phyloP scores from a whole-genome alignment of 2,797 vertebrate genomes.

The Chelon labrosus region DNA sequence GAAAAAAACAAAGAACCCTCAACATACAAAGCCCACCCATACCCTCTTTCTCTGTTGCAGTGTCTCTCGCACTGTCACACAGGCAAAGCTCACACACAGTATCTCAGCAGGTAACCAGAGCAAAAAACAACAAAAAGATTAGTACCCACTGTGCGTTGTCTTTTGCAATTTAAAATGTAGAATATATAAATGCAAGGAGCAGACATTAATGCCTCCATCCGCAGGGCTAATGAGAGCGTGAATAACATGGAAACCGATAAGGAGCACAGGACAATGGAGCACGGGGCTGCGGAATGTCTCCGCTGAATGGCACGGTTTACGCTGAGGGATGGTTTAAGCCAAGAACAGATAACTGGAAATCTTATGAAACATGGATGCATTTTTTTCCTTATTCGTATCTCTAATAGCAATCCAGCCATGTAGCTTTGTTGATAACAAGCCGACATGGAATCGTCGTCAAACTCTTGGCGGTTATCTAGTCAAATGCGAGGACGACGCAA shows the following conservation, averaged over 20 bases:
- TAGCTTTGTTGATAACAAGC: conserved; percentile 37
- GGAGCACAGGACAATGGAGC: conserved; percentile 27
- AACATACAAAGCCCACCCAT: neutral
- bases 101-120: conserved; percentile 59
- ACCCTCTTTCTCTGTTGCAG: conserved; percentile 19
- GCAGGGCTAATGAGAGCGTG: conserved; percentile 53
- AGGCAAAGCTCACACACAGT: conserved; percentile 34
- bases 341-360: neutral
- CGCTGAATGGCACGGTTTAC: conserved; percentile 11
- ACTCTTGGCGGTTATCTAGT: conserved; percentile 14
- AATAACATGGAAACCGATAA: conserved; percentile 40
- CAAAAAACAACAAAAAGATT: conserved; percentile 68
- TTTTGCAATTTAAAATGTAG: conserved; percentile 53
- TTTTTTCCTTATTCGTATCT: conserved; percentile 29
- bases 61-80: conserved; percentile 28
- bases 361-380: conserved; percentile 6
- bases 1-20: conserved; percentile 43
- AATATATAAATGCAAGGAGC: conserved; percentile 55
- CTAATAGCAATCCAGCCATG: conserved; percentile 21
- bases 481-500: neutral
- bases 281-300: neutral
- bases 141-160: conserved; percentile 64
- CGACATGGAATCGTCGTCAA: neutral
- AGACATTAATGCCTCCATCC: conserved; percentile 49
- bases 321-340: neutral